These are phyloP conservation scores for honey bee (Apis mellifera) DNA, from an alignment of 1,140 invertebrate genomes.

Conservation along the genomic window Amel_HAv3.1 CM009936.2:5678001-5678500, in stretches of 20 bases:
- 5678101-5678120: constrained; percentile 68
- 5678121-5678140: constrained; percentile 52
- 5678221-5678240: constrained; percentile 45
- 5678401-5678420: constrained; percentile 15
- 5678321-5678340: constrained; percentile 58
- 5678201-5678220: constrained; percentile 15
- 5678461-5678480: neutral
- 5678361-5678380: constrained; percentile 48
- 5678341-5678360: constrained; percentile 47
- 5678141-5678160: constrained; percentile 72
- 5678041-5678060: constrained; percentile 7
- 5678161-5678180: constrained; percentile 57
- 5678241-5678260: constrained; percentile 47
- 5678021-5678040: neutral
- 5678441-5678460: no score
- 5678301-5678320: constrained; percentile 58
- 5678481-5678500: neutral
- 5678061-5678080: constrained; percentile 15
- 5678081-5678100: constrained; percentile 43
- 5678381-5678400: constrained; percentile 49
- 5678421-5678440: neutral
- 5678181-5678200: constrained; percentile 58
- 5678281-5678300: constrained; percentile 60
- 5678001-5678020: constrained; percentile 26
- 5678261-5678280: constrained; percentile 50